Evolutionary conservation across 2,888 invertebrate genomes (phyloP).

Genomic region (Trichopria drosophilae): DNA sequence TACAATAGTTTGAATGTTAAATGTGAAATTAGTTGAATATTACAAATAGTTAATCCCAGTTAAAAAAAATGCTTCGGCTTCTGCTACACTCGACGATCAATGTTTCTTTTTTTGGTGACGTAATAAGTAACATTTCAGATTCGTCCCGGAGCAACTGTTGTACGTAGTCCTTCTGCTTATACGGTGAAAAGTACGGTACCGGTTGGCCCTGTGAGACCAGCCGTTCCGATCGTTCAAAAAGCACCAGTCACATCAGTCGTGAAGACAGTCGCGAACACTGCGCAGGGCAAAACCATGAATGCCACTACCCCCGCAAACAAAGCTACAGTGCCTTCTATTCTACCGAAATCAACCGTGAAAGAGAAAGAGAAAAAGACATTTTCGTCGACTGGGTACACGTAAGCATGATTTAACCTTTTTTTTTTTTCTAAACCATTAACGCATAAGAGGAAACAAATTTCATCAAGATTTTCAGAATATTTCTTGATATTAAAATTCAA

Average conservation of each 20-base stretch:
- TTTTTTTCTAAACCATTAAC: too few relatives aligned
- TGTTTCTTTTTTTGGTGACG: too few relatives aligned
- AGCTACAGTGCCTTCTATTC: conserved; percentile 62
- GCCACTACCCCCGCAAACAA: conserved; percentile 59
- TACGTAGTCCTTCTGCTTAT: conserved; percentile 50
- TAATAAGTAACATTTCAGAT: too few relatives aligned
- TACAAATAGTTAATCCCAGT: not conserved
- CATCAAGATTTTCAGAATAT: too few relatives aligned
- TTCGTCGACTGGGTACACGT: conserved; percentile 63
- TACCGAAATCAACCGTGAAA: conserved; percentile 67
- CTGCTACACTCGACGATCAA: too few relatives aligned
- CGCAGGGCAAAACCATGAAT: conserved; percentile 52
- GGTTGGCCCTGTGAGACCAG: conserved; percentile 44
- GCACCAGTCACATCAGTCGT: conserved; percentile 52
- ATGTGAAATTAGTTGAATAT: not conserved
- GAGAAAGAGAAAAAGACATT: conserved; percentile 77
- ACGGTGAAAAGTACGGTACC: conserved; percentile 53
- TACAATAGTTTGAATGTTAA: not conserved
- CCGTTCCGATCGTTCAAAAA: conserved; percentile 47
- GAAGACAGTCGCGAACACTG: conserved; percentile 46
- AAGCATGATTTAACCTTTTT: conserved; percentile 32
- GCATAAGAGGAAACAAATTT: too few relatives aligned
- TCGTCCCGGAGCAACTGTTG: conserved; percentile 53
- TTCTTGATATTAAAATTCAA: too few relatives aligned
- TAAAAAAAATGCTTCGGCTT: too few relatives aligned